Evolutionary conservation across 2,797 vertebrate genomes (phyloP).

Genomic region (Loris lydekkerianus): DNA sequence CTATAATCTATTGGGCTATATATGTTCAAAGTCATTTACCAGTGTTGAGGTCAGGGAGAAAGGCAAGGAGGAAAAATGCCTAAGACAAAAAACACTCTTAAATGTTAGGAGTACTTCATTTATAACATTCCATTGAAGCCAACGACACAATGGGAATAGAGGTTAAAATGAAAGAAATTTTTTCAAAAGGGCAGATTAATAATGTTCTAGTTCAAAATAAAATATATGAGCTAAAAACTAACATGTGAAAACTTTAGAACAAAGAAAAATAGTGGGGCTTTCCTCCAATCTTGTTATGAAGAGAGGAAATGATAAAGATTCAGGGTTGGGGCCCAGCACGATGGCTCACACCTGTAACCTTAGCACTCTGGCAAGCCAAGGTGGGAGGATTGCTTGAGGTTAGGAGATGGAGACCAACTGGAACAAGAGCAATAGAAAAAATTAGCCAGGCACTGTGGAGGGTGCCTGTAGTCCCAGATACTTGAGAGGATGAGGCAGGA

Average conservation of each 20-base stretch:
- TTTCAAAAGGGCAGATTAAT: slow-evolving; percentile 4
- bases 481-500: too few relatives aligned
- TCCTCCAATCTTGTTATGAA: background rate
- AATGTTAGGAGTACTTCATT: background rate
- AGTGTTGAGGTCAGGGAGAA: background rate
- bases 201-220: slow-evolving; percentile 48
- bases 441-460: too few relatives aligned
- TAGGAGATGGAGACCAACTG: too few relatives aligned
- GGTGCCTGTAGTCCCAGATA: too few relatives aligned
- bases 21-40: slow-evolving; percentile 21
- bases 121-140: slow-evolving; percentile 15
- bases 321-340: background rate
- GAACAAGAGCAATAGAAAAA: too few relatives aligned
- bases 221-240: slow-evolving; percentile 46
- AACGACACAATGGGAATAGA: slow-evolving; percentile 32
- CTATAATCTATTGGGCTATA: background rate
- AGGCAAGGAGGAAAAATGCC: slow-evolving; percentile 22
- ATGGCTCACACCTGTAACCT: too few relatives aligned
- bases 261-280: background rate
- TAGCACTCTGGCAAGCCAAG: too few relatives aligned
- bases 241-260: slow-evolving; percentile 21
- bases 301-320: background rate
- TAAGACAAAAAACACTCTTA: slow-evolving; percentile 51
- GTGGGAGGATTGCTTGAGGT: too few relatives aligned
- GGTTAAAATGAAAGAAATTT: slow-evolving; percentile 17